A percentile compares a stretch with the other conserved stretches of the same genome.
Evolutionary conservation across 2,113 vertebrate species (phyloP).

Genomic region (Pygoscelis antarcticus): DNA sequence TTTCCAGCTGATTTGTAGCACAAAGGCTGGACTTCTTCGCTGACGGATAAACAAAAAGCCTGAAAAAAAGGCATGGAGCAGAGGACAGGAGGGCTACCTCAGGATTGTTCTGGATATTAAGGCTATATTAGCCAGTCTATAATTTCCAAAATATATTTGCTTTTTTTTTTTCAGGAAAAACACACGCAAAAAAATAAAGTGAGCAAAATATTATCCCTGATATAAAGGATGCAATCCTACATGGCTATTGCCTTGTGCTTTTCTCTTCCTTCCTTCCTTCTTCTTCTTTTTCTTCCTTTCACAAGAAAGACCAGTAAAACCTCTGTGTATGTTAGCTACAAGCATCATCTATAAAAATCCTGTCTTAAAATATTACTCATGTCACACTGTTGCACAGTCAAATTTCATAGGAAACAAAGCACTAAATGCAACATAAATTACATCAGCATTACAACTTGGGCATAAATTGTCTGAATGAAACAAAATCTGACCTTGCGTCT

Average conservation of each 20-base stretch:
- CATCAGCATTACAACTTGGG: slow-evolving; percentile 23
- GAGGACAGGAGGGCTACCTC: neutral
- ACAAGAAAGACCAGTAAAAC: neutral
- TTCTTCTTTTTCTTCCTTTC: neutral
- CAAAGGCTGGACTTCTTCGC: neutral
- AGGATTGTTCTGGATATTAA: neutral
- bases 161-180: neutral
- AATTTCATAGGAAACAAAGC: slow-evolving; percentile 69
- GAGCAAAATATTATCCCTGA: neutral
- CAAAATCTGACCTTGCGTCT: slow-evolving; percentile 72
- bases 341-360: slow-evolving; percentile 11
- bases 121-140: neutral
- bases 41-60: neutral
- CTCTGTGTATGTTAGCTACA: neutral
- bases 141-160: neutral
- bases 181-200: neutral
- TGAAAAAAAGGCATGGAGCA: neutral
- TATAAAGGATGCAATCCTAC: neutral
- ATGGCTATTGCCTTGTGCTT: neutral
- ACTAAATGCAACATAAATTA: slow-evolving; percentile 69
- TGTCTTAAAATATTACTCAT: slow-evolving; percentile 66
- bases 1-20: slow-evolving; percentile 66
- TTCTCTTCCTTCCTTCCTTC: neutral
- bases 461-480: slow-evolving; percentile 77
- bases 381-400: slow-evolving; percentile 66